Percentiles rank a stretch among this genome's conserved stretches.
These are phyloP conservation scores for Eupithecia dodoneata DNA, from an alignment of 2,888 invertebrate genomes.

Conservation along the genomic window DNA sequence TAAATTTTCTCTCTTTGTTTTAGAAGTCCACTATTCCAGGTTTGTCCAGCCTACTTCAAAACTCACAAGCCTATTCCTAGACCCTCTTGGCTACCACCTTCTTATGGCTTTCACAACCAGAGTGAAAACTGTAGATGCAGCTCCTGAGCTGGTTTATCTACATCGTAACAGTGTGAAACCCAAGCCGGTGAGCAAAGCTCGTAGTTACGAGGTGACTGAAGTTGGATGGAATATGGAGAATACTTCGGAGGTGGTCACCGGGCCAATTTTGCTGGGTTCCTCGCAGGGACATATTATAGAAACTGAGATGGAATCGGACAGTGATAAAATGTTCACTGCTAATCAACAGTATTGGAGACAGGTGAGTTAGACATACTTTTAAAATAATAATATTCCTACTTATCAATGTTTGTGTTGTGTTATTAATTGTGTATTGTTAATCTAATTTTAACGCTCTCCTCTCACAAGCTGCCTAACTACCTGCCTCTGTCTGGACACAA, in stretches of 20 bases:
- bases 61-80: conserved; percentile 89
- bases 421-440: neutral
- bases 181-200: conserved; percentile 86
- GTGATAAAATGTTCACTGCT: conserved; percentile 92
- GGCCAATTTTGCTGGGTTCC: conserved; percentile 94
- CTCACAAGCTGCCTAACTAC: conserved; percentile 89
- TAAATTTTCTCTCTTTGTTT: conserved; percentile 50
- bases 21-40: conserved; percentile 90
- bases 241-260: conserved; percentile 88
- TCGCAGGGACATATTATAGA: conserved; percentile 96
- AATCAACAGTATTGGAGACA: conserved; percentile 93
- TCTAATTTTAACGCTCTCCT: conserved; percentile 19
- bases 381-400: neutral
- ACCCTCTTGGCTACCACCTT: conserved; percentile 94
- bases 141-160: conserved; percentile 91
- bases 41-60: conserved; percentile 84
- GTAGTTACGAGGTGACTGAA: conserved; percentile 93
- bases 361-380: conserved; percentile 62
- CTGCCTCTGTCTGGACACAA: conserved; percentile 88
- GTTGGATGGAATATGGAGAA: conserved; percentile 95
- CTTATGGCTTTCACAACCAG: conserved; percentile 89
- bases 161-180: conserved; percentile 90
- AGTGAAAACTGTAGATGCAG: conserved; percentile 73
- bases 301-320: conserved; percentile 92
- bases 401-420: neutral